Evolutionary conservation across 2,888 invertebrate species (phyloP).

Genomic region (Scaptomyza flava): DNA sequence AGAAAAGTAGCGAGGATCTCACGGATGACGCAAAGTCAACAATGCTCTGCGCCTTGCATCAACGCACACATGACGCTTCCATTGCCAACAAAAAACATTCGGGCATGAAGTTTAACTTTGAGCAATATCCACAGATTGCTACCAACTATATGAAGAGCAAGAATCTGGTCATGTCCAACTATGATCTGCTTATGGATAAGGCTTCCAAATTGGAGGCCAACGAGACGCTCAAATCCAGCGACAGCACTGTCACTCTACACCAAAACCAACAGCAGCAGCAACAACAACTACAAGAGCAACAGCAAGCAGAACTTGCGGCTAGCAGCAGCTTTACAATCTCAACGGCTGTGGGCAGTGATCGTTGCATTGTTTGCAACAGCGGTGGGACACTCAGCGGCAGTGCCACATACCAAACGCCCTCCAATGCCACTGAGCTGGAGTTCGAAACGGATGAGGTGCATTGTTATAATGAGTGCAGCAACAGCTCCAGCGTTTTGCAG

Average conservation of each 20-base stretch:
- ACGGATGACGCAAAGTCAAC: conserved; percentile 46
- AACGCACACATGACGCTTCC: conserved; percentile 69
- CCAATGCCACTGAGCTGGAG: conserved; percentile 91
- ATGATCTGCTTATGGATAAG: conserved; percentile 82
- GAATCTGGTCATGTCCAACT: conserved; percentile 86
- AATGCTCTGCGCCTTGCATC: conserved; percentile 78
- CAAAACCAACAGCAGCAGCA: conserved; percentile 40
- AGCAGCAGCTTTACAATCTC: conserved; percentile 69
- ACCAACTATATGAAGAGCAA: conserved; percentile 91
- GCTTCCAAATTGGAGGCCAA: conserved; percentile 80
- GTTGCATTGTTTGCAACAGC: conserved; percentile 85
- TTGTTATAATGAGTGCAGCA: conserved; percentile 56
- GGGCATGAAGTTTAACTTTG: conserved; percentile 90
- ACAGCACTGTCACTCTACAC: conserved; percentile 56
- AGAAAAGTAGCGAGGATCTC: conserved; percentile 84
- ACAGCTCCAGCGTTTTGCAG: conserved; percentile 50
- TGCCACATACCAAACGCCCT: conserved; percentile 89
- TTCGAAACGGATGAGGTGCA: conserved; percentile 85
- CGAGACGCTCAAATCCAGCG: conserved; percentile 56
- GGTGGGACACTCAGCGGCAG: conserved; percentile 82
- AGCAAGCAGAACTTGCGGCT: conserved; percentile 50
- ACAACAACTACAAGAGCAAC: conserved; percentile 35
- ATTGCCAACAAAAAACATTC: conserved; percentile 84
- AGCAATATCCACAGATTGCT: conserved; percentile 90
- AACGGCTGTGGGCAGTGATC: conserved; percentile 70